Evolutionary conservation across 2,797 vertebrate species (phyloP), one percentile per base, ranked within the genome.

Genomic region (Spatula versicolor): DNA sequence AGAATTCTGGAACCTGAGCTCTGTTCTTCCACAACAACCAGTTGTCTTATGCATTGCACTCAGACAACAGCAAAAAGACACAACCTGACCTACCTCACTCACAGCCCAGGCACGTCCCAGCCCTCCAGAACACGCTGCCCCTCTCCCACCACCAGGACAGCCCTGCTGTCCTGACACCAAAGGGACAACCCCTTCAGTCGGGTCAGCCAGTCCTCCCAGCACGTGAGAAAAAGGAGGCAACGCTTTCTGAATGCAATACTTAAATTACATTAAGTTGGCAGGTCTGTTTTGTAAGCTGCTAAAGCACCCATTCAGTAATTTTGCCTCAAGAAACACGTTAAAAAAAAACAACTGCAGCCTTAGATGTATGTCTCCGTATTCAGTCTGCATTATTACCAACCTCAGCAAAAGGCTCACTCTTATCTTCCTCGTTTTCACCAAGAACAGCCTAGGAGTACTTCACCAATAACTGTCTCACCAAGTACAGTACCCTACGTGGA

Each of bases 161-260:
- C 30, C 23, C 13, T 22, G 19, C 12, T 39, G 31, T 3, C n/a
- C 37, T 7, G 19, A 25, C 0, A 14, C 0, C 9, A 21, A n/a
- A 14, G 5, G 19, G 23, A 67, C 12, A 43, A n/a, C 0, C 4
- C 19, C 35, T 26, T 39, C 1, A 0, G 12, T 11, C 30, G 52
- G 3, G 23, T 18, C n/a, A 77, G 25, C 0, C 7, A 17, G 39
- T 25, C 8, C 7, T 68, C 80, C 52, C 31, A 83, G n/a, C 6
- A 16, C 13, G 13, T n/a, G 17, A 37, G 56, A 19, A 37, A 37
- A 37, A 77, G 59, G 30, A 0, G 7, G 28, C 54, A 59, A 4
- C 2, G 35, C 39, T 25, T 35, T 56, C 55, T 25, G 33, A 45
- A 56, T 4, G 7, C 8, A 8, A 2, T 0, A 39, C 1, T 23